phyloP scores from a whole-genome alignment of 2,113 vertebrate genomes.

The Hemichromis elongatus region DNA sequence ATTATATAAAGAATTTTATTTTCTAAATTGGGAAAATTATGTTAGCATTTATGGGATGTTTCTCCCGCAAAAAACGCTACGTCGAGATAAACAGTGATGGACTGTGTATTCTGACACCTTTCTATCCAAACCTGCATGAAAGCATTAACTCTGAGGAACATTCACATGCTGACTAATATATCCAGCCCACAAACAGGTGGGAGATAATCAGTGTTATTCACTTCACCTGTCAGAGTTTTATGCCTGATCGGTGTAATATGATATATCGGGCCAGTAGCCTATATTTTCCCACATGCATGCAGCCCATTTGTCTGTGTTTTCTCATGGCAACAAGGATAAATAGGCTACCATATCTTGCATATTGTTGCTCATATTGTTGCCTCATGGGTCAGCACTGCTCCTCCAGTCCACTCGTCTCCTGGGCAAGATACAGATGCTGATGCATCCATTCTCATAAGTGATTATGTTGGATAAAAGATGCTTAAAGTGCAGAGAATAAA shows the following conservation, averaged over 20 bases:
- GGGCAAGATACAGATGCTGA: neutral
- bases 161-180: neutral
- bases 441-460: neutral
- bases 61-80: too few relatives aligned
- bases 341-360: neutral
- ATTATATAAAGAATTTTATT: too few relatives aligned
- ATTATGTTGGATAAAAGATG: neutral
- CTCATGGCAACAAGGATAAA: neutral
- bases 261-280: neutral
- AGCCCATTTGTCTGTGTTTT: neutral
- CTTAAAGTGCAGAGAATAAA: neutral
- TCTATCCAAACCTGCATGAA: neutral
- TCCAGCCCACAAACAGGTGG: neutral
- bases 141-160: neutral
- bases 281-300: neutral
- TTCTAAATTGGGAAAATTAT: too few relatives aligned
- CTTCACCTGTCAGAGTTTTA: neutral
- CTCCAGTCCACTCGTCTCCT: neutral
- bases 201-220: neutral
- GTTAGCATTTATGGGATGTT: too few relatives aligned
- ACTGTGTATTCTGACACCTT: neutral
- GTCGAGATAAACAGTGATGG: neutral
- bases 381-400: neutral
- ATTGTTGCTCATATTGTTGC: neutral
- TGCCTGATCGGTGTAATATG: neutral